Base-by-base conservation (phyloP, 2,888 invertebrate species). In the Agrochola litura region DNA sequence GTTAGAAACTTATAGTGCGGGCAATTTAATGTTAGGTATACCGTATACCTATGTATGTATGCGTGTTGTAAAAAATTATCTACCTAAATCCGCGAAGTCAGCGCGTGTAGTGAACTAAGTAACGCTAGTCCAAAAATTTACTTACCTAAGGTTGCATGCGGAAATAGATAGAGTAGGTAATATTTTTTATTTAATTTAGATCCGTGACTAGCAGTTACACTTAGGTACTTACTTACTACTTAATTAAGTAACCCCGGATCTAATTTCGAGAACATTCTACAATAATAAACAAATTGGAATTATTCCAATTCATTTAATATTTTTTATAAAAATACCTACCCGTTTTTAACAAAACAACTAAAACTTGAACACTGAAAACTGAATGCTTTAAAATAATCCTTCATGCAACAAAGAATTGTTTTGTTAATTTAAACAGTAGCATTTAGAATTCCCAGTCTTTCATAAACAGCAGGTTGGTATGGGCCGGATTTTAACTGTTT, bases 61-160 rank as follows among this genome's bases (percentile, higher is more conserved):
- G 56, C n/a, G 54, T 60, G 72, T 61, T 73, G 25, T 25, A 22
- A 61, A 49, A 49, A 73, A 16, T 22, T 25, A 12, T 22, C 16
- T 43, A 43, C 16, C 16, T 43, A 43, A 52, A 60, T 49, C 73
- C 49, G 60, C 16, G 22, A 73, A 49, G 58, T 73, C 49, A 58
- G 4, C 46, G 8, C 14, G 9, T 37, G 8, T 3, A 19, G 19
- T 19, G 52, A 52, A 52, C 52, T 52, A n/a, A n/a, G n/a, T n/a
- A 52, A 52, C 19, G 6, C 19, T 52, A 52, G 52, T 52, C 52
- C 19, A 52, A 52, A 52, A 19, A 19, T 43, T 6, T 8, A 52
- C 52, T 19, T 19, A 52, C 12, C 19, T 54, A 52, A 25, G 37
- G 52, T 41, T 43, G 52, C 6, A 68, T 43, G 54, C 54, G 54